Evolutionary conservation across 2,888 invertebrate species (phyloP).

Genomic region (Ectemnius lituratus): DNA sequence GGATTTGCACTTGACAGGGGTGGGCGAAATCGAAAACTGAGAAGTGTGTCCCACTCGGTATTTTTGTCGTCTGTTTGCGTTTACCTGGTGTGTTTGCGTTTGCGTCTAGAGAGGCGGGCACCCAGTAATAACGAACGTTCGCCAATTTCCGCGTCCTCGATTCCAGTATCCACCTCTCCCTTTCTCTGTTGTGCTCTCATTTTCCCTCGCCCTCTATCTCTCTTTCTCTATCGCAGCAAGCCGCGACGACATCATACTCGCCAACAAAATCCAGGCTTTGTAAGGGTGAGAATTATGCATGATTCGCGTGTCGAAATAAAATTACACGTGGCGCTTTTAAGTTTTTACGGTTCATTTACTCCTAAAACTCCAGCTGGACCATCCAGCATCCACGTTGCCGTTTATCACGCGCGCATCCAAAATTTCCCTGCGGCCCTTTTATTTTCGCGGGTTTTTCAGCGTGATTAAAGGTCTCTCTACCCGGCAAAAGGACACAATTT

Average conservation of each 20-base stretch:
- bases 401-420: constrained; percentile 3
- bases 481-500: too few relatives aligned
- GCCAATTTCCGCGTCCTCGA: too few relatives aligned
- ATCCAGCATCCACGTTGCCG: not conserved
- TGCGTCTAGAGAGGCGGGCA: too few relatives aligned
- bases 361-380: not conserved
- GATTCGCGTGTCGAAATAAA: not conserved
- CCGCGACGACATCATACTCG: too few relatives aligned
- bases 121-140: too few relatives aligned
- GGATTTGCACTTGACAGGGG: too few relatives aligned
- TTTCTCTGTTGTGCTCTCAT: not conserved
- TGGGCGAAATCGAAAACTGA: too few relatives aligned
- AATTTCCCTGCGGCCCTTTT: constrained; percentile 2
- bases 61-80: too few relatives aligned
- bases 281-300: constrained; percentile 3
- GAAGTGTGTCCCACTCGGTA: too few relatives aligned
- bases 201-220: not conserved
- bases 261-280: not conserved
- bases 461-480: not conserved
- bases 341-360: not conserved
- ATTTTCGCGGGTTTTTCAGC: not conserved
- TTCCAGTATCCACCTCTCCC: not conserved
- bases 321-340: not conserved
- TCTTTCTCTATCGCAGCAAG: not conserved
- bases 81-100: too few relatives aligned